Evolutionary conservation across 2,888 invertebrate species (phyloP).

Genomic region (Hirtodrosophila duncani): DNA sequence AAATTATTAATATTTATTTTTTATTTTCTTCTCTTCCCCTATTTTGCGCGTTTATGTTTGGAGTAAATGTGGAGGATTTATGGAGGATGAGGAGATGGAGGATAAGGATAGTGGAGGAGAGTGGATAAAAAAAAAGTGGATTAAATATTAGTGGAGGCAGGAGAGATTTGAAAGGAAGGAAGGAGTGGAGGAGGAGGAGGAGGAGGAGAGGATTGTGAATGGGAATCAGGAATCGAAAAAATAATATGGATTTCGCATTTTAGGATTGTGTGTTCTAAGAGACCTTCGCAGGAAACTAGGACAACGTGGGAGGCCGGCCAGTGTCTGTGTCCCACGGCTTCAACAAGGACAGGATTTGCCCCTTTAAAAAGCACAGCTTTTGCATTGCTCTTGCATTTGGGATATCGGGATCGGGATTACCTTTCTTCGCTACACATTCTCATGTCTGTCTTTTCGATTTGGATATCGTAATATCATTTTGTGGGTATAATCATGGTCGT

Average conservation of each 20-base stretch:
- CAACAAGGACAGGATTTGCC: constrained; percentile 12
- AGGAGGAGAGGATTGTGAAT: constrained; percentile 13
- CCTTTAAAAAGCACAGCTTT: constrained; percentile 4
- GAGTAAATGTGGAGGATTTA: constrained; percentile 55
- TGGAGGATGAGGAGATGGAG: constrained; percentile 50
- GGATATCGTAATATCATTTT: constrained; percentile 4
- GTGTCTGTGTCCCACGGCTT: constrained; percentile 44
- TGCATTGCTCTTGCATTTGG: neutral
- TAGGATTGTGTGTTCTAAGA: constrained; percentile 46
- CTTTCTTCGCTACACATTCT: neutral
- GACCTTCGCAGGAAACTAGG: constrained; percentile 38
- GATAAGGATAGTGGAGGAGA: constrained; percentile 38
- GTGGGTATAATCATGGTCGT: constrained; percentile 14
- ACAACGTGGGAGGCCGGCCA: constrained; percentile 65
- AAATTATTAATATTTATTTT: constrained; percentile 65
- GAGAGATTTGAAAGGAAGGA: too few relatives aligned
- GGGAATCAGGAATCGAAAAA: constrained; percentile 40
- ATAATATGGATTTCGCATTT: constrained; percentile 47
- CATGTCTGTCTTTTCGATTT: neutral
- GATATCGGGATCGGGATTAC: neutral
- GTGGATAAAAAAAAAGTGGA: constrained; percentile 45
- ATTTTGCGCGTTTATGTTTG: constrained; percentile 70
- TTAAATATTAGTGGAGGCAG: constrained; percentile 52
- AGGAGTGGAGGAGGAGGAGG: too few relatives aligned
- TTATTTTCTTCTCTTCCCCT: constrained; percentile 66